Conservation (phyloP, 2,113 vertebrate species). For the Calonectris borealis region DNA sequence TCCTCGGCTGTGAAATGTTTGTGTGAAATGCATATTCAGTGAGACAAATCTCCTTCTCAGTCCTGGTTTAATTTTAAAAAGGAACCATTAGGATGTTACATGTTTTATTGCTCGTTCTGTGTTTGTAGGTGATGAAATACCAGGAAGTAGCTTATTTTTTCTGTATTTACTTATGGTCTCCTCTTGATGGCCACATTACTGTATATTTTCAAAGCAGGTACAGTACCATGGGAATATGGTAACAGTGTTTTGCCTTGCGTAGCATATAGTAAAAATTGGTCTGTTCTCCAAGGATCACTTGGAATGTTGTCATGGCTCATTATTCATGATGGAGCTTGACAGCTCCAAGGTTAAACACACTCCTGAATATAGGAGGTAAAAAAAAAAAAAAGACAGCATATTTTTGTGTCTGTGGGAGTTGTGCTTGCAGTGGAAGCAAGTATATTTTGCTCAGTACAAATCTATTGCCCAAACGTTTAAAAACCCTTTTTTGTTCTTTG, state of each 20-base stretch:
- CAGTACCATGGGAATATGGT: not conserved
- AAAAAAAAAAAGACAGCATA: not conserved
- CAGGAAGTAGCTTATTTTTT: not conserved
- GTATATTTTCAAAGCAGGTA: constrained; percentile 1
- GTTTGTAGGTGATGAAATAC: not conserved
- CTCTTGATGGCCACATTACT: constrained; percentile 54
- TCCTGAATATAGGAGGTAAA: constrained; percentile 4
- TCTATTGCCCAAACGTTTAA: not conserved
- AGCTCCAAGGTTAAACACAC: constrained; percentile 61
- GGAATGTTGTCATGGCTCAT: constrained; percentile 61
- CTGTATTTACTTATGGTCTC: constrained; percentile 40
- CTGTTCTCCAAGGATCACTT: constrained; percentile 54
- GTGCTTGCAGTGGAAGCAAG: not conserved
- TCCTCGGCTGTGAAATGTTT: not conserved
- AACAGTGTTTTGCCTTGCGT: constrained; percentile 49
- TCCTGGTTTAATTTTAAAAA: constrained; percentile 6
- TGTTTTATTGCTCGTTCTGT: not conserved
- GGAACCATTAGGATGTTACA: not conserved
- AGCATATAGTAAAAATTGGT: constrained; percentile 34
- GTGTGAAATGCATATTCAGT: not conserved
- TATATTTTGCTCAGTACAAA: not conserved
- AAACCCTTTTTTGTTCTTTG: not conserved
- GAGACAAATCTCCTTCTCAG: not conserved
- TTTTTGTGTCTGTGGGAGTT: constrained; percentile 13
- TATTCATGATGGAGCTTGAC: constrained; percentile 63